Evolutionary conservation across 2,797 vertebrate species (phyloP).

Genomic region (Vireo griseus): DNA sequence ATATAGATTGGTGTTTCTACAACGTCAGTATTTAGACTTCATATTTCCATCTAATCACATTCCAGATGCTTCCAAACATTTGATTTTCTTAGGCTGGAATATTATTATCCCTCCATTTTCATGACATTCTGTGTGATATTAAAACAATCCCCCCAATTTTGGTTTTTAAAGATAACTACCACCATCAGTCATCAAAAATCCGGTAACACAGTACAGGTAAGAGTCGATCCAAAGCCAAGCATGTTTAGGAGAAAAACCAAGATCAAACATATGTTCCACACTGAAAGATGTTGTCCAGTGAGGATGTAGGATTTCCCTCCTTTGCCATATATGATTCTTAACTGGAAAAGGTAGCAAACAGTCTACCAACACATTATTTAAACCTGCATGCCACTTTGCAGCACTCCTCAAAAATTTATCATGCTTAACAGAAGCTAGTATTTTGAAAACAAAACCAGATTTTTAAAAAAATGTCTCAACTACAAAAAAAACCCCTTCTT

Average conservation of each 20-base stretch:
- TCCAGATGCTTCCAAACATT: background rate
- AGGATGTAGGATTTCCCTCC: background rate
- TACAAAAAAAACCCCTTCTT: fast-evolving
- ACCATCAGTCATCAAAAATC: background rate
- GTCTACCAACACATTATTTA: background rate
- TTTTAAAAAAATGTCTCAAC: background rate
- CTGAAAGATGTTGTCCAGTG: background rate
- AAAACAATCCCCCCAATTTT: background rate
- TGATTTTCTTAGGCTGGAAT: background rate
- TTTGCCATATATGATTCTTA: background rate
- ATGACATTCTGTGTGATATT: background rate
- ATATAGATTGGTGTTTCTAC: background rate
- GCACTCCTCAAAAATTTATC: background rate
- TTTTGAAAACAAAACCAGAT: background rate
- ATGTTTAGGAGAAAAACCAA: fast-evolving
- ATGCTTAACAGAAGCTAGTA: background rate
- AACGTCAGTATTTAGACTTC: background rate
- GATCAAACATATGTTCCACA: background rate
- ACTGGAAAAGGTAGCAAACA: background rate
- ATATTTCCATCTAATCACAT: background rate
- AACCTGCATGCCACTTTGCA: background rate
- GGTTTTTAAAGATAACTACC: background rate
- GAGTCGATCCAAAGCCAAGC: background rate
- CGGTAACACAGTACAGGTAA: background rate
- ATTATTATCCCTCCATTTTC: background rate